Conservation (phyloP, 2,888 invertebrate species). For the Nephrotoma flavescens region DNA sequence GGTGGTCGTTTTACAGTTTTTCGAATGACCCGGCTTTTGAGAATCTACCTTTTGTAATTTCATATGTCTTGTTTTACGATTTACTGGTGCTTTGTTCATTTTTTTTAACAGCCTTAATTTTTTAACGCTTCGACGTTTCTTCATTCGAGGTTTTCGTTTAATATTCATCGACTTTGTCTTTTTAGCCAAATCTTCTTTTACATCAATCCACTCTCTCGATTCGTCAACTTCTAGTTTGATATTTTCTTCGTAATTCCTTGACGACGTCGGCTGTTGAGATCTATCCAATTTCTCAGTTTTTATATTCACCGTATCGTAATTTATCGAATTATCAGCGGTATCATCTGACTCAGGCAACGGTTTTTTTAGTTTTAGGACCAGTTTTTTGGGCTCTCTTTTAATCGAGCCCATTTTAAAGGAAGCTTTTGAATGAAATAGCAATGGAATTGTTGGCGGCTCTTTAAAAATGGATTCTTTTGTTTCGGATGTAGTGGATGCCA, state of each 20-base stretch:
- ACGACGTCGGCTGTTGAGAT: background rate
- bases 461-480: conserved; percentile 1
- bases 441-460: conserved; percentile 6
- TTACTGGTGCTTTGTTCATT: background rate
- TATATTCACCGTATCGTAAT: background rate
- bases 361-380: conserved; percentile 28
- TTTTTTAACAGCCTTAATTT: background rate
- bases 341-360: conserved; percentile 5
- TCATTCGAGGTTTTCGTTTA: background rate
- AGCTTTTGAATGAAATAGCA: conserved; percentile 8
- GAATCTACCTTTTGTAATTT: background rate
- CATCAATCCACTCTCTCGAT: background rate
- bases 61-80: background rate
- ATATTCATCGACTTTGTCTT: background rate
- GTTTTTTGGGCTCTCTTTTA: conserved; percentile 19
- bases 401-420: conserved; percentile 16
- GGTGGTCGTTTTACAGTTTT: background rate
- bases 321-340: background rate
- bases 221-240: background rate
- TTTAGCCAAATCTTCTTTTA: background rate
- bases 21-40: background rate
- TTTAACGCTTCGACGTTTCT: background rate
- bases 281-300: background rate
- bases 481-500: background rate
- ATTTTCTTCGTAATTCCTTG: background rate